Conservation (phyloP, 2,113 vertebrate genomes). For the Eonycteris spelaea region DNA sequence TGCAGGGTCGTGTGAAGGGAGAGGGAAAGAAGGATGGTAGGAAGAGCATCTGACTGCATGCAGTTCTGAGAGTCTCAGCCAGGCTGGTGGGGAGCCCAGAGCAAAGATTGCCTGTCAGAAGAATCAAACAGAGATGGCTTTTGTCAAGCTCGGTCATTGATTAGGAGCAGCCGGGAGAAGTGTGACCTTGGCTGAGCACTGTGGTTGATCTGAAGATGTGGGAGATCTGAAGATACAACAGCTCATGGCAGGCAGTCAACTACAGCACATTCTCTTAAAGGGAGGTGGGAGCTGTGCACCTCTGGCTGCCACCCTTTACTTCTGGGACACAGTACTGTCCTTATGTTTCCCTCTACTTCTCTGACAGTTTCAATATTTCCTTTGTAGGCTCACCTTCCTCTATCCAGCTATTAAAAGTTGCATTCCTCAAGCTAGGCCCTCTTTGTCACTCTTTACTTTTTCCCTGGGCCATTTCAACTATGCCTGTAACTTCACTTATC, state of each 20-base stretch:
- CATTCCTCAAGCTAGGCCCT: neutral
- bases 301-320: neutral
- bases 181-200: neutral
- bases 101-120: neutral
- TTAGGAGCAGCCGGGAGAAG: neutral
- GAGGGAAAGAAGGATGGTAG: neutral
- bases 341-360: neutral
- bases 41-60: neutral
- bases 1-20: neutral
- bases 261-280: neutral
- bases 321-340: neutral
- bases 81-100: neutral
- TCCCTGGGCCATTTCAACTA: neutral
- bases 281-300: fast-evolving
- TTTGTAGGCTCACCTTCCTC: neutral
- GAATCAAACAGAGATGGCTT: neutral
- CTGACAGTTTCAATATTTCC: neutral
- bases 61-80: neutral
- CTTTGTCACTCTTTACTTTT: neutral
- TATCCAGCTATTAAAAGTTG: neutral
- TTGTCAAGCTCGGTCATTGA: neutral
- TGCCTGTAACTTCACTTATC: neutral
- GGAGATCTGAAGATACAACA: neutral
- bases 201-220: neutral
- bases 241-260: neutral